A percentile compares a stretch with the other conserved stretches of the same genome.
phyloP scores from a whole-genome alignment of 2,113 vertebrate species.

The Phylloscopus whistleri region DNA sequence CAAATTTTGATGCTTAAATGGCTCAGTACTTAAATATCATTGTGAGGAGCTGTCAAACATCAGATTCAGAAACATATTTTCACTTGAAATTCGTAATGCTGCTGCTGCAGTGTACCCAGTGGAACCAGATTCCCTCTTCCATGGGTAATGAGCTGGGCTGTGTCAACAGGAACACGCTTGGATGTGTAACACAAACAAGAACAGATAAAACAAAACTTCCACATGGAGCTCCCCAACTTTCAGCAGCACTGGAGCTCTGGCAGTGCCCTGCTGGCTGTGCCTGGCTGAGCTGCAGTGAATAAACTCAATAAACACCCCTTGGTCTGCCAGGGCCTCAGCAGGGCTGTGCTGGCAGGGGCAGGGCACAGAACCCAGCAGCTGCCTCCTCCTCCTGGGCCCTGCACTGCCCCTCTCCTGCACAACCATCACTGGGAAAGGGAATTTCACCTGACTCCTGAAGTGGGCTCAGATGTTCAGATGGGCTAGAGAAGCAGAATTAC shows the following conservation, averaged over 20 bases:
- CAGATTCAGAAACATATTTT: not conserved
- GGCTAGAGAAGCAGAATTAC: not conserved
- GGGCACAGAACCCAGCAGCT: rapidly evolving
- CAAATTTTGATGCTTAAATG: not conserved
- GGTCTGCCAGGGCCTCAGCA: not conserved
- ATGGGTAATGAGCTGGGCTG: rapidly evolving
- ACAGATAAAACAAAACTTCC: not conserved
- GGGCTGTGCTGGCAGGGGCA: not conserved
- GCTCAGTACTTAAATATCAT: not conserved
- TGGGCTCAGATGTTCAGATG: not conserved
- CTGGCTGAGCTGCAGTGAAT: not conserved
- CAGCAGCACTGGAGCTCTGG: rapidly evolving
- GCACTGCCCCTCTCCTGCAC: too few species aligned
- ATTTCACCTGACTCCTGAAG: not conserved
- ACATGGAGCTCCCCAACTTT: rapidly evolving
- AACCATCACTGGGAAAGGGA: not conserved
- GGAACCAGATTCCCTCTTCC: not conserved
- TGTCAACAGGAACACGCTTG: not conserved
- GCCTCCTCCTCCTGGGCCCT: not conserved
- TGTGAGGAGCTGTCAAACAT: not conserved
- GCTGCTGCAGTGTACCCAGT: not conserved
- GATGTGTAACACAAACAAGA: not conserved
- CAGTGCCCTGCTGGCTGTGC: not conserved
- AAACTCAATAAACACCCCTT: not conserved
- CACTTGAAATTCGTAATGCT: not conserved